Evolutionary conservation across 2,113 vertebrate species (phyloP).

Genomic region (Antennarius striatus): DNA sequence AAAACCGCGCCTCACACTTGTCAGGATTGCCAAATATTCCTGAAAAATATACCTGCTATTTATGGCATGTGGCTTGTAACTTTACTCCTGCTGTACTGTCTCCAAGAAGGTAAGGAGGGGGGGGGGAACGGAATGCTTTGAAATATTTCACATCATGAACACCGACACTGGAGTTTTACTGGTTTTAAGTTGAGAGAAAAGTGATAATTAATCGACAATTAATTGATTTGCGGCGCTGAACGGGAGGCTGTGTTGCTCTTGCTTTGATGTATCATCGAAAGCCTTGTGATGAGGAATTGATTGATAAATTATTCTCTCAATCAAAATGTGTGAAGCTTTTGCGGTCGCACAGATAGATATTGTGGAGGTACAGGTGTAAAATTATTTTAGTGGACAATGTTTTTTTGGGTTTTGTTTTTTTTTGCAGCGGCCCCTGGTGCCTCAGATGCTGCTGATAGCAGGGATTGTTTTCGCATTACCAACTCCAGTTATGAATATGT

Average conservation of each 20-base stretch:
- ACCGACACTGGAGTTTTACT: not conserved
- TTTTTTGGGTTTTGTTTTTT: conserved; percentile 6
- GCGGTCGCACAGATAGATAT: conserved; percentile 8
- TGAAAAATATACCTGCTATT: conserved; percentile 88
- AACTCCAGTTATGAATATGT: conserved; percentile 82
- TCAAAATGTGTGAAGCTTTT: conserved; percentile 27
- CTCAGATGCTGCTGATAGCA: conserved; percentile 68
- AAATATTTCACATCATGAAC: conserved; percentile 25
- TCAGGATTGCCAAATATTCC: conserved; percentile 89
- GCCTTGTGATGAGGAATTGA: conserved; percentile 25
- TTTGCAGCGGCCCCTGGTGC: conserved; percentile 42
- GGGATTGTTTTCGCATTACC: conserved; percentile 81
- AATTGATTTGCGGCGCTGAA: not conserved
- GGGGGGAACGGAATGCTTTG: conserved; percentile 10
- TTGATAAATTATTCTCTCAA: conserved; percentile 20
- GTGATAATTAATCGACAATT: conserved; percentile 24
- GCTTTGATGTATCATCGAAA: conserved; percentile 41
- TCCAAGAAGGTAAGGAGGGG: conserved; percentile 86
- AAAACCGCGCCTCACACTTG: conserved; percentile 80
- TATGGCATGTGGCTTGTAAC: conserved; percentile 99
- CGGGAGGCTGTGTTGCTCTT: not conserved
- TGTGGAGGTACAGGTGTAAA: conserved; percentile 9
- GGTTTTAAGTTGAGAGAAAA: conserved; percentile 58
- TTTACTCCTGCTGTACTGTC: conserved; percentile 96
- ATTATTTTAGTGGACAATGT: not conserved